These are phyloP conservation scores for Hyles lineata DNA, from an alignment of 2,888 invertebrate species.

Conservation along the genomic window DNA sequence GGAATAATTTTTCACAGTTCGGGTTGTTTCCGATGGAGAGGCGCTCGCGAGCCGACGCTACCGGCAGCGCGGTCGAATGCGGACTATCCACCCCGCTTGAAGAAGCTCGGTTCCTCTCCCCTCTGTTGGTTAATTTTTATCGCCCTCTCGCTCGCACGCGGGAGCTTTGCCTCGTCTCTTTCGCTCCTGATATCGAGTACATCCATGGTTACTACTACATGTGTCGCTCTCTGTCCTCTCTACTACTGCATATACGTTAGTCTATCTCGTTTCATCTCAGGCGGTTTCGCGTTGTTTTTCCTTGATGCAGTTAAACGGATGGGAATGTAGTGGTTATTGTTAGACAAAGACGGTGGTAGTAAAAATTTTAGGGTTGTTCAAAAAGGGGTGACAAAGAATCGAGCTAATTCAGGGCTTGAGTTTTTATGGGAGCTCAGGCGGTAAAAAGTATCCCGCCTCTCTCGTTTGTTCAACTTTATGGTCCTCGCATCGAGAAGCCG, in stretches of 20 bases:
- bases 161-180: slow-evolving; percentile 73
- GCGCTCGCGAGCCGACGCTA: slow-evolving; percentile 62
- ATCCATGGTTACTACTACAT: slow-evolving; percentile 80
- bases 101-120: slow-evolving; percentile 82
- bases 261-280: slow-evolving; percentile 85
- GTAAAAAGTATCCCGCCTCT: slow-evolving; percentile 85
- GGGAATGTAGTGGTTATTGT: slow-evolving; percentile 85
- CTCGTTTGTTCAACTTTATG: slow-evolving; percentile 83
- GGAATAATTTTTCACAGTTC: slow-evolving; percentile 76
- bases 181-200: slow-evolving; percentile 71
- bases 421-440: slow-evolving; percentile 82
- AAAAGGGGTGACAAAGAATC: slow-evolving; percentile 84
- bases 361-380: slow-evolving; percentile 82
- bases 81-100: slow-evolving; percentile 84
- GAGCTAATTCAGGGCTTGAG: slow-evolving; percentile 84
- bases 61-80: slow-evolving; percentile 80
- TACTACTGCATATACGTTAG: slow-evolving; percentile 84
- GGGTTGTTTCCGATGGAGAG: slow-evolving; percentile 64
- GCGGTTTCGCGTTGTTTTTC: slow-evolving; percentile 83
- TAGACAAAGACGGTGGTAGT: slow-evolving; percentile 84
- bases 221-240: slow-evolving; percentile 80
- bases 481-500: slow-evolving; percentile 73
- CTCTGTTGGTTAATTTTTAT: slow-evolving; percentile 82
- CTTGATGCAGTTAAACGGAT: slow-evolving; percentile 85
- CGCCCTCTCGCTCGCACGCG: slow-evolving; percentile 70